Evolutionary conservation across 2,113 vertebrate species (phyloP).

Genomic region (Pseudopipra pipra): DNA sequence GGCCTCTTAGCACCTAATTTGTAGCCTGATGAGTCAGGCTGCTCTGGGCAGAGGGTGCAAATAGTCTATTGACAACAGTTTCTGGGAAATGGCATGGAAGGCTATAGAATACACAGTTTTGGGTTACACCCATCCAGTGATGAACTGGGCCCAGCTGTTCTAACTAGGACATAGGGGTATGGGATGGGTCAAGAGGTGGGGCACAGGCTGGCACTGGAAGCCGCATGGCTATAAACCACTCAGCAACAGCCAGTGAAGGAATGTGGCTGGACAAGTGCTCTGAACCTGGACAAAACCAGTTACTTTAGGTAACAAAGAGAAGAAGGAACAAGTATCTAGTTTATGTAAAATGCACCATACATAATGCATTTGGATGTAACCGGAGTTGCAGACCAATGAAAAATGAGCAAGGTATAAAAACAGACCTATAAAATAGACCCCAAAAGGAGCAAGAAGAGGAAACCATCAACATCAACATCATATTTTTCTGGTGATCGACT

Average conservation of each 20-base stretch:
- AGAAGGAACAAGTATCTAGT: neutral
- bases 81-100: no score
- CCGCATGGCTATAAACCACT: neutral
- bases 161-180: no score
- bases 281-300: neutral
- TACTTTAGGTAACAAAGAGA: neutral
- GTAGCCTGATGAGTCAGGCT: no score
- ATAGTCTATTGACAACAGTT: no score
- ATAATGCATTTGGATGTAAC: neutral
- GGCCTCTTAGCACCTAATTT: no score
- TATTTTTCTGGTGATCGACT: neutral
- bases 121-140: no score
- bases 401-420: neutral
- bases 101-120: no score
- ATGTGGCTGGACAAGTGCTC: neutral
- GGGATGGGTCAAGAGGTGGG: neutral
- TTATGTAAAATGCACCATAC: neutral
- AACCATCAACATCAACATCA: neutral
- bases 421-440: neutral
- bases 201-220: neutral
- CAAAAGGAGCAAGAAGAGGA: neutral
- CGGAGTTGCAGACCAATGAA: neutral
- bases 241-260: neutral
- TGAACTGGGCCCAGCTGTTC: no score
- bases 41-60: no score